Evolutionary conservation across 1,140 invertebrate species (phyloP).

Genomic region (Diabrotica virgifera): DNA sequence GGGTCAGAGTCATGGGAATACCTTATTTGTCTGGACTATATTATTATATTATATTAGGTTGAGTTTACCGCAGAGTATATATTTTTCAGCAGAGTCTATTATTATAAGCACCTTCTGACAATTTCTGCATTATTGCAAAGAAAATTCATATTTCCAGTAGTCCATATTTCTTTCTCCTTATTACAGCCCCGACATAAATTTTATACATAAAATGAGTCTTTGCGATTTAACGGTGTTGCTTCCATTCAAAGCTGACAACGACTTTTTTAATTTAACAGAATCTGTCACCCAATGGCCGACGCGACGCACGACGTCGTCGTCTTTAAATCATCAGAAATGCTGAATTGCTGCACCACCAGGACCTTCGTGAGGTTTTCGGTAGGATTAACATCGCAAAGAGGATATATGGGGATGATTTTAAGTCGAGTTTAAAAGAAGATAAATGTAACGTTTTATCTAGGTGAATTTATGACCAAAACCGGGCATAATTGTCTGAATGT

Average conservation of each 20-base stretch:
- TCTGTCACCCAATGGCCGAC: slow-evolving; percentile 4
- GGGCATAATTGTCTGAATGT: slow-evolving; percentile 27
- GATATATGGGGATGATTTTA: slow-evolving; percentile 31
- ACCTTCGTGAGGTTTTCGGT: slow-evolving; percentile 18
- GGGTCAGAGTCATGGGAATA: no score
- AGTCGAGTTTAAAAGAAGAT: slow-evolving; percentile 35
- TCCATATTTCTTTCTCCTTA: no score
- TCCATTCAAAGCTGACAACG: slow-evolving; percentile 5
- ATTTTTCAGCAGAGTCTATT: no score
- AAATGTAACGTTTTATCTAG: slow-evolving; percentile 36
- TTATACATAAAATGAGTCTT: background rate
- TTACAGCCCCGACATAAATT: background rate
- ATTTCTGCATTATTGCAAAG: no score
- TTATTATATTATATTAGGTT: no score
- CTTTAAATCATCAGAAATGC: slow-evolving; percentile 38
- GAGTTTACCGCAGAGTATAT: no score
- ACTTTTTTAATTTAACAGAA: slow-evolving; percentile 9
- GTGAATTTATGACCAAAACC: slow-evolving; percentile 32
- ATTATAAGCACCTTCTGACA: no score
- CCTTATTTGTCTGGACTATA: no score
- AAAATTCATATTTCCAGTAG: no score
- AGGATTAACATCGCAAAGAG: slow-evolving; percentile 34
- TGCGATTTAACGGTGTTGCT: slow-evolving; percentile 2
- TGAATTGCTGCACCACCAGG: slow-evolving; percentile 25
- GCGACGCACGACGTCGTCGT: slow-evolving; percentile 9